Conservation (phyloP, 53 echinoderm and acorn worm species). For the Antedon mediterranea region DNA sequence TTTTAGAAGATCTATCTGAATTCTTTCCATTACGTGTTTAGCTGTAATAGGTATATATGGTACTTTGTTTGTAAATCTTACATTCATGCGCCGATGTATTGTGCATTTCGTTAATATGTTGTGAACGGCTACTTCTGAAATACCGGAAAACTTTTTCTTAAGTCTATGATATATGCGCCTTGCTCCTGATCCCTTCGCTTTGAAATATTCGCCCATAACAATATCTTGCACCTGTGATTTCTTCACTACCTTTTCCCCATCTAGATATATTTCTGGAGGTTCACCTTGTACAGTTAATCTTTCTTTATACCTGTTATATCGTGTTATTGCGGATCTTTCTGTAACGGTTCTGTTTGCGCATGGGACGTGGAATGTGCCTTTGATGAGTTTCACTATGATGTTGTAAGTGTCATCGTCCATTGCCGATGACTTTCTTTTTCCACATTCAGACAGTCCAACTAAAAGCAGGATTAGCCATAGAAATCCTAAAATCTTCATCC, state of each 20-base stretch:
- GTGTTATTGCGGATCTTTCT: not conserved
- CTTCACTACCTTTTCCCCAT: conserved; percentile 4
- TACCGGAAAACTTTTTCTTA: conserved; percentile 2
- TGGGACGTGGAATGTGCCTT: conserved; percentile 10
- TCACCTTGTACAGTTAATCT: conserved; percentile 8
- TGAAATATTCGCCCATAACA: conserved; percentile 1
- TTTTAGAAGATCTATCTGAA: conserved; percentile 8
- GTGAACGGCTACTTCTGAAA: conserved; percentile 7
- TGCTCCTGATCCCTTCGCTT: conserved; percentile 5
- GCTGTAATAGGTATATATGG: conserved; percentile 11
- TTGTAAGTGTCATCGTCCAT: not conserved
- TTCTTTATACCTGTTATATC: conserved; percentile 7
- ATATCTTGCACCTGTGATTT: conserved; percentile 1
- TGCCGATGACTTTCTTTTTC: not conserved
- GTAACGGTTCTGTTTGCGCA: not conserved
- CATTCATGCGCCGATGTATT: conserved; percentile 15
- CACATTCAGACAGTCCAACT: not conserved
- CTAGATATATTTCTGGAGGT: conserved; percentile 1
- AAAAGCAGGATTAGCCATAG: conserved; percentile 7
- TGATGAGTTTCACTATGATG: conserved; percentile 11
- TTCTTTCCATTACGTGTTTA: conserved; percentile 11
- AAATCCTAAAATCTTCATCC: conserved; percentile 5
- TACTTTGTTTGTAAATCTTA: conserved; percentile 10
- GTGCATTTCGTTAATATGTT: not conserved
- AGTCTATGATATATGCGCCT: conserved; percentile 3